Percentiles rank a stretch among this genome's conserved stretches.
Evolutionary conservation across 2,113 vertebrate species (phyloP).

Genomic region (rat (Rattus norvegicus)): DNA sequence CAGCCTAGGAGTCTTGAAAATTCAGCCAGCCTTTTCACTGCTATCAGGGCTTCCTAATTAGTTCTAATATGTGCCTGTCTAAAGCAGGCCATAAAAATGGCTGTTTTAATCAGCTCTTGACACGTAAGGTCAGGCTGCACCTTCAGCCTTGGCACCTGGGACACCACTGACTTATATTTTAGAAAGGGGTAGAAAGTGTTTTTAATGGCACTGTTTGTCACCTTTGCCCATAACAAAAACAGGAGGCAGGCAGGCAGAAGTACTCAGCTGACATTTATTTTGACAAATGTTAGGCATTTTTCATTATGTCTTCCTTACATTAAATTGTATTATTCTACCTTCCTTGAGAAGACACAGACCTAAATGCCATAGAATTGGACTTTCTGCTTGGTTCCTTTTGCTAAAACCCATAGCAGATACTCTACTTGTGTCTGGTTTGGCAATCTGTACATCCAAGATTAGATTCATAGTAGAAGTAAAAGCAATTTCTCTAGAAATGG

Average conservation of each 20-base stretch:
- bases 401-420: not conserved
- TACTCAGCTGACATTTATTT: not conserved
- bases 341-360: not conserved
- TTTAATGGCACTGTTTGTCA: not conserved
- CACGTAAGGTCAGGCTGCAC: conserved; percentile 61
- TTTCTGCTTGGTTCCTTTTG: conserved; percentile 15
- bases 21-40: conserved; percentile 13
- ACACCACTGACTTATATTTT: not conserved
- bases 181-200: not conserved
- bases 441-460: not conserved
- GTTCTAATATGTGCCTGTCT: conserved; percentile 55
- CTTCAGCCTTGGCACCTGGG: not conserved
- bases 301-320: not conserved
- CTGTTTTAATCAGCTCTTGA: conserved; percentile 44
- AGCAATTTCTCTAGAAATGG: conserved; percentile 20
- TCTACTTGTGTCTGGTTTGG: not conserved
- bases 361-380: not conserved
- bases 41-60: conserved; percentile 33
- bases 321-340: not conserved
- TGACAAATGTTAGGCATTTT: not conserved
- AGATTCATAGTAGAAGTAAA: not conserved
- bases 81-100: conserved; percentile 43
- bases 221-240: not conserved
- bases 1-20: conserved; percentile 50
- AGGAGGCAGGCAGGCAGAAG: not conserved